Evolutionary conservation across 2,888 invertebrate species (phyloP), one percentile per base, ranked within the genome.

Genomic region (Lepidonotus clava): DNA sequence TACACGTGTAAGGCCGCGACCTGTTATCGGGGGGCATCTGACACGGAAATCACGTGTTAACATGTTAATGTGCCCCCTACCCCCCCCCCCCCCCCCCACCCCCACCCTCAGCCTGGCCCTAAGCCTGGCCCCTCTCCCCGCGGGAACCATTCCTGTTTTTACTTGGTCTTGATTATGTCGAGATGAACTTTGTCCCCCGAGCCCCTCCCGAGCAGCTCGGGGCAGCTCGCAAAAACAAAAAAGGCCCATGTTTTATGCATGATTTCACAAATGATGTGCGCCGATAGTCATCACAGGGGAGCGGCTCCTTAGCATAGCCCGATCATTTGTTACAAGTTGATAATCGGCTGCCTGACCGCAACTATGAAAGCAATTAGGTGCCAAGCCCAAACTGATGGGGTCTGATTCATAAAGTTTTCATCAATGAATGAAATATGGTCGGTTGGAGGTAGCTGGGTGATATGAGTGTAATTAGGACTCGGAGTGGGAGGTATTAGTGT

Each of bases 141-240:
- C 51, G 80, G 51, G 80, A 80, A 46, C 80, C 80, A 80, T 80
- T 80, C 46, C 80, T 28, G 80, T 80, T 80, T 80, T 80, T 80
- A 80, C 80, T 46, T 28, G 24, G 40, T 80, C 80, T 80, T 80
- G 51, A 80, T 80, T 80, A 80, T 80, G 46, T 80, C 24, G 46
- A 41, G 80, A 80, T 80, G 80, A 80, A 80, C 80, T 80, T 80
- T 80, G 80, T 51, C 41, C 80, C 24, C 11, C 11, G 46, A 21
- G 80, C 46, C 46, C 28, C n/a, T n/a, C 80, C 80, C 71, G n/a
- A 71, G 38, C 34, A 28, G 46, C 80, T 14, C 51, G 14, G 51
- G 14, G 51, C 14, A 51, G 51, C 11, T 11, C 6, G 46, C 46
- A 71, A 24, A 71, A 34, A 71, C 71, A 71, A 71, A 34, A 66